Evolutionary conservation across 2,888 invertebrate species (phyloP).

Genomic region (Geotrupes spiniger): DNA sequence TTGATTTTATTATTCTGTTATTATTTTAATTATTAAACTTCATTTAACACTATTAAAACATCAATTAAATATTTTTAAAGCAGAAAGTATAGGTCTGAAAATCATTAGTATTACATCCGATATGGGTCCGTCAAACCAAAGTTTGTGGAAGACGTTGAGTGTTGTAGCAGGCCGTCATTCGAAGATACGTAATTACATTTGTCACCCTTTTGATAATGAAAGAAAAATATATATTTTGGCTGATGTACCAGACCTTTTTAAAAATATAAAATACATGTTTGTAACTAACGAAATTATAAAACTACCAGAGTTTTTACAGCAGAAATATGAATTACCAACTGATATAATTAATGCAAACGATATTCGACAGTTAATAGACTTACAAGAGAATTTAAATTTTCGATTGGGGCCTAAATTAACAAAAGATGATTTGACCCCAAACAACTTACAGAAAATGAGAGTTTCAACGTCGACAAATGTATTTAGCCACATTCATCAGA

Average conservation of each 20-base stretch:
- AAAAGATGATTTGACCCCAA: conserved; percentile 25
- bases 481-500: conserved; percentile 2
- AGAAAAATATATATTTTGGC: conserved; percentile 8
- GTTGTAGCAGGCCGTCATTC: conserved; percentile 18
- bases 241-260: conserved; percentile 11
- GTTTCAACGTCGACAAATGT: conserved; percentile 23
- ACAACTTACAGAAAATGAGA: conserved; percentile 30
- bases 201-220: conserved; percentile 20
- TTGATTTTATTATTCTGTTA: too few relatives aligned
- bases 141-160: conserved; percentile 26
- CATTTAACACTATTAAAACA: too few relatives aligned
- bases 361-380: too few relatives aligned
- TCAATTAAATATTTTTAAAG: too few relatives aligned
- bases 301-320: conserved; percentile 1
- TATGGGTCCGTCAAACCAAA: conserved; percentile 29
- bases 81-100: conserved; percentile 11
- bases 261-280: conserved; percentile 16
- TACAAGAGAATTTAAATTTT: conserved; percentile 20
- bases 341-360: conserved; percentile 22
- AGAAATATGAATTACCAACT: conserved; percentile 16
- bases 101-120: conserved; percentile 26
- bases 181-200: conserved; percentile 13
- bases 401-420: conserved; percentile 27
- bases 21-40: too few relatives aligned
- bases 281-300: conserved; percentile 7